Evolutionary conservation across 2,888 invertebrate species (phyloP).

Genomic region (Melanostoma mellinum): DNA sequence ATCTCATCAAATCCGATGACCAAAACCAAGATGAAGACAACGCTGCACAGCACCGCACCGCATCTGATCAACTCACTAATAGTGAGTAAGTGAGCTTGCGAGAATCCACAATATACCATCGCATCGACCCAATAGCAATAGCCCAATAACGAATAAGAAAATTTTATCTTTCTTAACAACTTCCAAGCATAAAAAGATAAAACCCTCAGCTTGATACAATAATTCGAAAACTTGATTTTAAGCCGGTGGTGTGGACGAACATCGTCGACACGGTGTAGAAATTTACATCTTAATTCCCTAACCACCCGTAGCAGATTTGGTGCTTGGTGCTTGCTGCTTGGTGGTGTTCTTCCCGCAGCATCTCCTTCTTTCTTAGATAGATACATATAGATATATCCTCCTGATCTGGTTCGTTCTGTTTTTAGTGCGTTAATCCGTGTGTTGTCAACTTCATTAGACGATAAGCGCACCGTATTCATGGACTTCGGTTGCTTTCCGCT

Average conservation of each 20-base stretch:
- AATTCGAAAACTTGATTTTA: constrained; percentile 73
- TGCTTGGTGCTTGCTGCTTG: constrained; percentile 39
- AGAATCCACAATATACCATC: constrained; percentile 35
- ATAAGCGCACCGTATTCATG: constrained; percentile 80
- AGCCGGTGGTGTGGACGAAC: constrained; percentile 73
- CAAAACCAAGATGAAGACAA: constrained; percentile 53
- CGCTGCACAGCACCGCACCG: constrained; percentile 25
- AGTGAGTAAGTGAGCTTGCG: constrained; percentile 71
- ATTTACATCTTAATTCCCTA: constrained; percentile 73
- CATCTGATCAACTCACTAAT: constrained; percentile 53
- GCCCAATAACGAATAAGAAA: constrained; percentile 70
- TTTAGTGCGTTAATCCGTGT: constrained; percentile 82
- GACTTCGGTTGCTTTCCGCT: constrained; percentile 58
- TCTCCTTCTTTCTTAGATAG: constrained; percentile 21
- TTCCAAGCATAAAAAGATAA: constrained; percentile 73
- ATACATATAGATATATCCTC: too few relatives aligned
- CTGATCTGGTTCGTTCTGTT: constrained; percentile 71
- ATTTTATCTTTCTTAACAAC: constrained; percentile 73
- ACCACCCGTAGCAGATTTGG: constrained; percentile 72
- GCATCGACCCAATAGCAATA: not conserved
- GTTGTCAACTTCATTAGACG: constrained; percentile 83
- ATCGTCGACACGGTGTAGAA: constrained; percentile 73
- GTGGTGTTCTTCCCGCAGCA: constrained; percentile 19
- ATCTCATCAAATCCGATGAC: constrained; percentile 74
- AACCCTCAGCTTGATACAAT: constrained; percentile 73